phyloP scores from a whole-genome alignment of 2,888 invertebrate species.

The Melolontha melolontha region DNA sequence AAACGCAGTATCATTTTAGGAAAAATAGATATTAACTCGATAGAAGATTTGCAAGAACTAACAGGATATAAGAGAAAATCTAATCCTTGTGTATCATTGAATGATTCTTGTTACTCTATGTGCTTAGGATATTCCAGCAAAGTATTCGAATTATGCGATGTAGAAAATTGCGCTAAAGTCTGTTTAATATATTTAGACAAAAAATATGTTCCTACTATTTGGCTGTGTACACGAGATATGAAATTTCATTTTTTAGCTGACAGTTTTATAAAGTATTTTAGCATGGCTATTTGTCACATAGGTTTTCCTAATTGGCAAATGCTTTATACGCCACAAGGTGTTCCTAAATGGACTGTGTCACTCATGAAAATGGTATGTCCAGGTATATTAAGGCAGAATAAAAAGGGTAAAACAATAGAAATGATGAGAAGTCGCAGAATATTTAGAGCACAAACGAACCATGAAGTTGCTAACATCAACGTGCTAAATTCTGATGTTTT shows the following conservation, averaged over 20 bases:
- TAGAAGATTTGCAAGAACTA: slow-evolving; percentile 48
- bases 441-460: slow-evolving; percentile 6
- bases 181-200: slow-evolving; percentile 58
- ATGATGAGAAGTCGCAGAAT: slow-evolving; percentile 20
- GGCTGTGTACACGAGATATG: slow-evolving; percentile 59
- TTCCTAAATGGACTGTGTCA: slow-evolving; percentile 68
- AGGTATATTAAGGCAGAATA: slow-evolving; percentile 68
- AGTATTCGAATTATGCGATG: slow-evolving; percentile 56
- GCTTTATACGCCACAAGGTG: slow-evolving; percentile 52
- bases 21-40: slow-evolving; percentile 57
- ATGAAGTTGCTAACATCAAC: slow-evolving; percentile 16
- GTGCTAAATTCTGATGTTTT: slow-evolving; percentile 39
- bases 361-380: slow-evolving; percentile 82
- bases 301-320: slow-evolving; percentile 91
- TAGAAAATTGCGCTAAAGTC: slow-evolving; percentile 54
- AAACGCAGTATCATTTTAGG: slow-evolving; percentile 51
- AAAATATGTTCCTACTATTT: slow-evolving; percentile 56
- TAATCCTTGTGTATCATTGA: slow-evolving; percentile 50
- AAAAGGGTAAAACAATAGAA: slow-evolving; percentile 20
- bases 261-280: slow-evolving; percentile 85
- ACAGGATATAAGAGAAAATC: slow-evolving; percentile 54
- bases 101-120: slow-evolving; percentile 50
- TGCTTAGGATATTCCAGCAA: slow-evolving; percentile 56
- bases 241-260: slow-evolving; percentile 87
- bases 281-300: slow-evolving; percentile 89